Evolutionary conservation across 2,113 vertebrate species (phyloP).

Genomic region (Thinocorus orbignyianus): DNA sequence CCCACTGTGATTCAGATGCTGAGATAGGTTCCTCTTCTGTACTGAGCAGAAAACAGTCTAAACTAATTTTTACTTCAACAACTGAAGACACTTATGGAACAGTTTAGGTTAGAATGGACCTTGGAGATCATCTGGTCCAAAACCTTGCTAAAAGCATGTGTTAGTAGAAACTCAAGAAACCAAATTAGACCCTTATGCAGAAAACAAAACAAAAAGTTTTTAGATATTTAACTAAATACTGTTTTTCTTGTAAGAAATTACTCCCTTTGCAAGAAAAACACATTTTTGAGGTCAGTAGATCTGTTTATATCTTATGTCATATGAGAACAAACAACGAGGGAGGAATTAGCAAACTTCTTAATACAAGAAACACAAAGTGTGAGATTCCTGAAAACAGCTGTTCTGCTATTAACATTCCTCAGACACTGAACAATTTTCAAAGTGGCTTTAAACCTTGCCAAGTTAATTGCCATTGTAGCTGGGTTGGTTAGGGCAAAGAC

Average conservation of each 20-base stretch:
- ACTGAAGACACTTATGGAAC: neutral
- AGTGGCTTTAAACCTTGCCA: conserved; percentile 41
- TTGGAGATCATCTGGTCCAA: neutral
- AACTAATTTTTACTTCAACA: neutral
- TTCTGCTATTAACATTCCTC: conserved; percentile 50
- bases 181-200: conserved; percentile 26
- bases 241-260: conserved; percentile 33
- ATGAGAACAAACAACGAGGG: conserved; percentile 51
- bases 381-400: conserved; percentile 58
- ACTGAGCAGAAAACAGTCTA: neutral
- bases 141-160: neutral
- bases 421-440: conserved; percentile 21
- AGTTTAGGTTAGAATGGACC: neutral
- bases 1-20: neutral
- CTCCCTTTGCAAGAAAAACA: conserved; percentile 25
- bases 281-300: conserved; percentile 52
- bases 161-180: conserved; percentile 13
- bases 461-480: conserved; percentile 53
- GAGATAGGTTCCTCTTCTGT: neutral
- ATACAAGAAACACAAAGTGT: conserved; percentile 36
- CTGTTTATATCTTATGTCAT: conserved; percentile 47
- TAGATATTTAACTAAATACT: neutral
- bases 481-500: conserved; percentile 7
- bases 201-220: neutral
- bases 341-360: conserved; percentile 55